Evolutionary conservation across 2,888 invertebrate genomes (phyloP), one percentile per base, ranked within the genome.

Genomic region (Periphyllus acericola): DNA sequence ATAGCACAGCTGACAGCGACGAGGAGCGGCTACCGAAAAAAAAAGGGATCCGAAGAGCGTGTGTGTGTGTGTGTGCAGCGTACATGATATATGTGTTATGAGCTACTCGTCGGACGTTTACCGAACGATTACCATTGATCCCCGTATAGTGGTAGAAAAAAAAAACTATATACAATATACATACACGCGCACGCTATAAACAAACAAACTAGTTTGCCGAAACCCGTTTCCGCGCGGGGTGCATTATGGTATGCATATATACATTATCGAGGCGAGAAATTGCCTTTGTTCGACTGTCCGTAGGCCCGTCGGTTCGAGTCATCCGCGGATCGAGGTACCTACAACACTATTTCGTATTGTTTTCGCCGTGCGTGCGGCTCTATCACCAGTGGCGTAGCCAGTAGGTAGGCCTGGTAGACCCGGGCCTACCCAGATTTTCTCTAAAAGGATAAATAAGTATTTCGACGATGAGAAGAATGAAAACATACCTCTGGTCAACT

Each of bases 111-210:
- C 25, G 34, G 68, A 79, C 71, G 46, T 85, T 79, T 85, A 79
- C 76, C 52, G 36, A 78, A 85, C 79, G 78, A 79, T 85, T 85
- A 78, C 32, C 85, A 52, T 34, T 68, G 85, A 78, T 76, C 52
- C 32, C 32, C 1, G 68, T 14, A 25, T 9, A 32, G 29, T 14
- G 71, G 68, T n/a, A 25, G 29, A 25, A 25, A 68, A 68, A 68
- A 36, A 81, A 32, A 71, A 81, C 32, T 25, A 17, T 14, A 36
- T 32, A 21, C 5, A 29, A 32, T 34, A 25, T 60, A 17, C 76
- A 3, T 21, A 14, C 29, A 11, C 32, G 32, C 46, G 32, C 32
- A 71, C 34, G 32, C 14, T 17, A 52, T 34, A 82, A 55, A 52
- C 82, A 71, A 71, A 71, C 71, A 72, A 82, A 82, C 72, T 72